Conservation (phyloP, 2,888 invertebrate species). For the Callosobruchus maculatus region DNA sequence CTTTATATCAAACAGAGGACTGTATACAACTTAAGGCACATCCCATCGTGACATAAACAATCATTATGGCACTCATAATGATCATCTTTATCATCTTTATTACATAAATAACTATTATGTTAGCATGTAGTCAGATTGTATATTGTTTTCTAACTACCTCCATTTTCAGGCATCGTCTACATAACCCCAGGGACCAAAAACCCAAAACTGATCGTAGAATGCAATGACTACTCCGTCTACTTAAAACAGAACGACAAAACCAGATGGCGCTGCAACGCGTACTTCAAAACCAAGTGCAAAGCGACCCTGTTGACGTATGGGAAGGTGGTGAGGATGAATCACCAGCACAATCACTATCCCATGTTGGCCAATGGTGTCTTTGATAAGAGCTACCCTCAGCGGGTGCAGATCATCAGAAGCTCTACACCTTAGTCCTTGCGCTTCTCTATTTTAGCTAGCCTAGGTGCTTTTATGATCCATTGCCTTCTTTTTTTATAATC, state of each 20-base stretch:
- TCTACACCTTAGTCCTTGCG: not conserved
- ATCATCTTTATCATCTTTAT: too few species aligned
- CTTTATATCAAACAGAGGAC: too few species aligned
- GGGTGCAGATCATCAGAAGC: constrained; percentile 19
- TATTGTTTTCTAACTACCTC: not conserved
- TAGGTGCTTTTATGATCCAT: too few species aligned
- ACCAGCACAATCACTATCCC: constrained; percentile 29
- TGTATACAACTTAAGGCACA: too few species aligned
- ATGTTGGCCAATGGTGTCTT: constrained; percentile 15
- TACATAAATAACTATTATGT: too few species aligned
- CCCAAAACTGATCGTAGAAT: constrained; percentile 30
- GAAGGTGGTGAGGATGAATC: constrained; percentile 25
- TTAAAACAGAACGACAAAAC: constrained; percentile 24
- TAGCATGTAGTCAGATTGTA: too few species aligned
- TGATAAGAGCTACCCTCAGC: constrained; percentile 14
- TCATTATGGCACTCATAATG: too few species aligned
- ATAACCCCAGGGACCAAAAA: constrained; percentile 26
- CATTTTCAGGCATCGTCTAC: constrained; percentile 23
- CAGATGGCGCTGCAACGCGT: constrained; percentile 35
- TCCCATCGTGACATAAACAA: too few species aligned
- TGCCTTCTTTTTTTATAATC: too few species aligned
- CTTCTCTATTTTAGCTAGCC: too few species aligned
- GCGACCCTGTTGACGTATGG: constrained; percentile 25
- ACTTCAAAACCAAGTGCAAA: constrained; percentile 29
- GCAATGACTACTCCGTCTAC: constrained; percentile 30